phyloP scores from a whole-genome alignment of 2,888 invertebrate genomes.

The Pantelozetes paolii region DNA sequence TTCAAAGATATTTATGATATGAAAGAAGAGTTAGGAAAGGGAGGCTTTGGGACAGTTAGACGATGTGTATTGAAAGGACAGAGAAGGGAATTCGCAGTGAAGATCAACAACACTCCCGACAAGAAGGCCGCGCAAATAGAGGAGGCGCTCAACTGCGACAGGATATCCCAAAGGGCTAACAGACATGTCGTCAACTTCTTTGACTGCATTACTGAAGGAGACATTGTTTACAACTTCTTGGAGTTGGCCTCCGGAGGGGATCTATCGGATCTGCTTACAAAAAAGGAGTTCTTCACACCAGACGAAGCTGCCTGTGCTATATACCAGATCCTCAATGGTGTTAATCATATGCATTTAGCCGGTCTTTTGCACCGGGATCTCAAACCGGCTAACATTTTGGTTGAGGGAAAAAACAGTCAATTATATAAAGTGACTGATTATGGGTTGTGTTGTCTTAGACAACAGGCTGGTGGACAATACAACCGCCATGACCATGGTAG shows the following conservation, averaged over 20 bases:
- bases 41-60: conserved; percentile 7
- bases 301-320: not conserved
- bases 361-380: conserved; percentile 29
- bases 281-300: not conserved
- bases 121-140: not conserved
- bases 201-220: not conserved
- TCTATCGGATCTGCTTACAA: not conserved
- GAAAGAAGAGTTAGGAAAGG: conserved; percentile 5
- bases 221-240: conserved; percentile 11
- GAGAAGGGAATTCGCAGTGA: not conserved
- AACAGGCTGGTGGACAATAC: too few species aligned
- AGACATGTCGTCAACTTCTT: not conserved
- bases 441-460: too few species aligned
- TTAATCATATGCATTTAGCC: not conserved
- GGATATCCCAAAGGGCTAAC: not conserved
- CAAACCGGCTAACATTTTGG: conserved; percentile 22
- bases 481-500: too few species aligned
- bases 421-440: conserved; percentile 27
- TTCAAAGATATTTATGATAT: too few species aligned
- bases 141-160: too few species aligned
- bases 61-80: conserved; percentile 6
- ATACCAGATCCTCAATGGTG: not conserved
- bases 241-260: conserved; percentile 26
- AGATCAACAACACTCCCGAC: conserved; percentile 25
- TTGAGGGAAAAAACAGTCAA: not conserved